Evolutionary conservation across 2,888 invertebrate species (phyloP), one percentile per base, ranked within the genome.

Genomic region (Azorinus chamasolen): DNA sequence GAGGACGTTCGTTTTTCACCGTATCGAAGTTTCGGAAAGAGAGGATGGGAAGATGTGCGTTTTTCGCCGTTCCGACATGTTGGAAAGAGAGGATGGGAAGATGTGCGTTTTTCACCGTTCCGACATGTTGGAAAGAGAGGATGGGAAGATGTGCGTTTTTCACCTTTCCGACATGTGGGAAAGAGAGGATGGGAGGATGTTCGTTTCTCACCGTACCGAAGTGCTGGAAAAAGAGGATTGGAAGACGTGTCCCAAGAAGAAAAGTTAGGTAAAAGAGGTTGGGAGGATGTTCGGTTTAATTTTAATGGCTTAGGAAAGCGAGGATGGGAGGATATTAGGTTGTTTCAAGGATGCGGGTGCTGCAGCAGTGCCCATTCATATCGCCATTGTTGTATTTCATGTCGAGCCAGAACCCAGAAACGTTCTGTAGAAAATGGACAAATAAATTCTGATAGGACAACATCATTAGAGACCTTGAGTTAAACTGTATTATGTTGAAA

Each of bases 191-290:
- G 48, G 61, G 48, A 61, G 24, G 18, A 24, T n/a, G 18, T 61
- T 14, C 24, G 37, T 18, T 4, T 25, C 14, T n/a, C n/a, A 3
- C 10, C 32, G 10, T n/a, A n/a, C 10, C 5, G 37, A n/a, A 51
- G 12, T 14, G 22, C 14, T 45, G 45, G 45, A 5, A 45, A 45
- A 20, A 16, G 71, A 14, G 71, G 71, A 22, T 71, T 63, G 71
- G 71, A 71, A 45, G 64, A 63, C 27, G 5, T 71, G 0, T 43
- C n/a, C 25, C 25, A 27, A 16, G 20, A 51, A 8, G 16, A 6
- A 3, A 24, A 22, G 5, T 3, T 51, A 39, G 22, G 37, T 39
- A 57, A 57, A 57, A 18, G 57, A 41, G 57, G 57, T 22, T 57
- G 57, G 57, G 57, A 57, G 41, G 32, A 37, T 39, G 57, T 57